phyloP scores from a whole-genome alignment of 1,140 invertebrate species.

The Plectrocnemia conspersa region DNA sequence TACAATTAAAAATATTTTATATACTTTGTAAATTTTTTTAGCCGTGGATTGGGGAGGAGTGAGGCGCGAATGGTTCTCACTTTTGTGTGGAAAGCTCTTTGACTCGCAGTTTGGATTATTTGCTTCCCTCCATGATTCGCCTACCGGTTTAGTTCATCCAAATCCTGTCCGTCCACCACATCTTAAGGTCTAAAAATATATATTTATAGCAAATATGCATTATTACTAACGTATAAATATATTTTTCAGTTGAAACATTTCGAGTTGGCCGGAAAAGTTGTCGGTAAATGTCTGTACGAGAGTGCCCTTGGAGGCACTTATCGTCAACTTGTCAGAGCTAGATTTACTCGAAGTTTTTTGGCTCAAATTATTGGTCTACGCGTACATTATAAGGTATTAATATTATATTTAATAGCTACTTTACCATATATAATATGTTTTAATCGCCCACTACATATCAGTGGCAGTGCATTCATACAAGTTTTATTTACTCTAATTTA shows the following conservation, averaged over 20 bases:
- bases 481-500: not conserved
- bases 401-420: conserved; percentile 4
- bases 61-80: conserved; percentile 88
- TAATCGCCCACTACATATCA: too few relatives aligned
- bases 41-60: conserved; percentile 92
- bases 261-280: conserved; percentile 89
- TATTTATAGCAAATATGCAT: not conserved
- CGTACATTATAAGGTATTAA: conserved; percentile 79
- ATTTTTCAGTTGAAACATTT: conserved; percentile 69
- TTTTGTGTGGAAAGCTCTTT: conserved; percentile 82
- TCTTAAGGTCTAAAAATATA: conserved; percentile 53
- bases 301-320: conserved; percentile 83
- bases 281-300: conserved; percentile 92
- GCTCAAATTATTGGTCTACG: conserved; percentile 89
- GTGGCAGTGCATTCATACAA: not conserved
- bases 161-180: conserved; percentile 69
- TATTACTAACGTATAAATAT: not conserved
- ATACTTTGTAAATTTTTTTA: conserved; percentile 40
- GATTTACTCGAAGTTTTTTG: conserved; percentile 88
- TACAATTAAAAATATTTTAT: conserved; percentile 3
- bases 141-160: conserved; percentile 83
- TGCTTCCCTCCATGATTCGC: conserved; percentile 77
- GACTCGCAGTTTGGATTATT: conserved; percentile 80
- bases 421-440: not conserved
- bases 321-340: conserved; percentile 81